phyloP scores from a whole-genome alignment of 2,888 invertebrate genomes.

The Tetranychus truncatus region DNA sequence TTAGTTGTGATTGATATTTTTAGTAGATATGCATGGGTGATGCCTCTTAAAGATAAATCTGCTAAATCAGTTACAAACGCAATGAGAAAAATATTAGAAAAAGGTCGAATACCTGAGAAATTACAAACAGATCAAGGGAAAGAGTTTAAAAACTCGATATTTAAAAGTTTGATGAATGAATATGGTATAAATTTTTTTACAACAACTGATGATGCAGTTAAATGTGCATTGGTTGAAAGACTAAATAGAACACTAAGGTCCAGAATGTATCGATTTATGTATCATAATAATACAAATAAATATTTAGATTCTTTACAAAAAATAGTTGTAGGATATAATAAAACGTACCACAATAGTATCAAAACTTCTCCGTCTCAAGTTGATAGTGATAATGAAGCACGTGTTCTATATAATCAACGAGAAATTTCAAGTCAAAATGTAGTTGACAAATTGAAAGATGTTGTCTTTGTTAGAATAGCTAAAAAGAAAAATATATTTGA shows the following conservation, averaged over 20 bases:
- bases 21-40: constrained; percentile 25
- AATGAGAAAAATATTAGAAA: neutral
- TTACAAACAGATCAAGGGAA: constrained; percentile 24
- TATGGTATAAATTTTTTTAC: constrained; percentile 22
- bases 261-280: constrained; percentile 28
- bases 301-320: neutral
- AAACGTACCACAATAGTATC: neutral
- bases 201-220: constrained; percentile 28
- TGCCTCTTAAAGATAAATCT: constrained; percentile 25
- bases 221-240: constrained; percentile 29
- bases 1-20: constrained; percentile 27
- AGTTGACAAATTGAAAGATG: neutral
- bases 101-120: neutral
- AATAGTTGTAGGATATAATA: neutral
- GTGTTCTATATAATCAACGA: neutral
- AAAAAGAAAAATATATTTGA: neutral
- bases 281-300: constrained; percentile 23
- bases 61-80: constrained; percentile 14
- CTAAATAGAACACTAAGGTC: constrained; percentile 28
- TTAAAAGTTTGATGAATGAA: constrained; percentile 15
- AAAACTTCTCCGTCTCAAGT: neutral
- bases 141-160: constrained; percentile 21
- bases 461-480: neutral
- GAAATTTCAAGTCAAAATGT: neutral
- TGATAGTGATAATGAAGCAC: neutral